Percentiles rank a stretch among this genome's conserved stretches.
phyloP scores from a whole-genome alignment of 2,113 vertebrate species.

The Melierax canorus region DNA sequence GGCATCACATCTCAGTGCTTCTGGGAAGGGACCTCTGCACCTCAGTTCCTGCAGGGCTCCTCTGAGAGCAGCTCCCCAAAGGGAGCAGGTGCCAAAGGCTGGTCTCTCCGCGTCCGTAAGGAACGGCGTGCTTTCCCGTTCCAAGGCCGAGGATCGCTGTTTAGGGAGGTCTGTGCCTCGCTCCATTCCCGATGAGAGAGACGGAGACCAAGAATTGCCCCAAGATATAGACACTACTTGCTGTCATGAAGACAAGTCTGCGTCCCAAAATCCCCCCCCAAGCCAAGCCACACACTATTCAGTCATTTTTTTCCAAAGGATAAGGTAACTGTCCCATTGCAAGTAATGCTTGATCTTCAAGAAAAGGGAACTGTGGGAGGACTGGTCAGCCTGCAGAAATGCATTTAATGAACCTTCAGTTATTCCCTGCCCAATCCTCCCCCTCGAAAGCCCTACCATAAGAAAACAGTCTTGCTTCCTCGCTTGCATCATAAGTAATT shows the following conservation, averaged over 20 bases:
- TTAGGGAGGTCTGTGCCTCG: background rate
- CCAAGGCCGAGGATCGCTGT: background rate
- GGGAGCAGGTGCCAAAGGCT: background rate
- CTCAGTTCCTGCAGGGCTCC: background rate
- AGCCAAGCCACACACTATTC: background rate
- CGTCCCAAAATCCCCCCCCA: background rate
- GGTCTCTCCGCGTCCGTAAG: background rate
- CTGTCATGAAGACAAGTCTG: background rate
- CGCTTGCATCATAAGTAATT: constrained; percentile 71
- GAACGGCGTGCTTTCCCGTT: background rate
- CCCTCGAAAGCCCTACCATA: background rate
- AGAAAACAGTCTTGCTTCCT: constrained; percentile 57
- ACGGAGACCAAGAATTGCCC: background rate
- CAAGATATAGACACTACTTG: background rate
- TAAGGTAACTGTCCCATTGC: background rate
- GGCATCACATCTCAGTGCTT: background rate
- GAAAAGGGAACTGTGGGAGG: background rate
- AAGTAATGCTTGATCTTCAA: background rate
- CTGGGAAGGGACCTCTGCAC: background rate
- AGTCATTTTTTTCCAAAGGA: background rate
- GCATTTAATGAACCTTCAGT: constrained; percentile 31
- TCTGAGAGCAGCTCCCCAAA: background rate
- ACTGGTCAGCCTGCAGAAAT: constrained; percentile 21
- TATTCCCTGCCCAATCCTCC: background rate
- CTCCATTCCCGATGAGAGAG: background rate